A percentile compares a stretch with the other conserved stretches of the same genome.
phyloP scores from a whole-genome alignment of 2,888 invertebrate species.

The Amblyteles armatorius region DNA sequence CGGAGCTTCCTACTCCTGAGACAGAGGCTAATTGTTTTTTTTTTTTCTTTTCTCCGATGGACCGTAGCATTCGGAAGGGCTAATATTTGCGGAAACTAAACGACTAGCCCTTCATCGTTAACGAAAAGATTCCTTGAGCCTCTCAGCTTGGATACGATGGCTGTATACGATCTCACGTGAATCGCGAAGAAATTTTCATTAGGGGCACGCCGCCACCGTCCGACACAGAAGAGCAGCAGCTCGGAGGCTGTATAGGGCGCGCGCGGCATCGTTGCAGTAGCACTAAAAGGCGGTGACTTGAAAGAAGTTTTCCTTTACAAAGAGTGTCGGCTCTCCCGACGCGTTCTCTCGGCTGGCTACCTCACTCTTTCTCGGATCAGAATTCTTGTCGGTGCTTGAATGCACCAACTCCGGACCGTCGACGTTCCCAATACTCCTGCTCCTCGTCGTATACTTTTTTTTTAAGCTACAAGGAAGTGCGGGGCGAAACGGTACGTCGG shows the following conservation, averaged over 20 bases:
- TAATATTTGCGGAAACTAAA: conserved; percentile 54
- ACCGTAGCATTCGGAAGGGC: conserved; percentile 5
- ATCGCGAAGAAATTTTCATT: conserved; percentile 64
- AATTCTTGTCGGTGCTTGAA: conserved; percentile 77
- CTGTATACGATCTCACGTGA: conserved; percentile 22
- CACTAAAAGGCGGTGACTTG: conserved; percentile 82
- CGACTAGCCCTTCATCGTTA: conserved; percentile 28
- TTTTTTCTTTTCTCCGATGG: background rate
- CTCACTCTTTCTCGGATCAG: conserved; percentile 38
- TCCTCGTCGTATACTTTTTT: conserved; percentile 62
- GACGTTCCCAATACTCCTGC: conserved; percentile 36
- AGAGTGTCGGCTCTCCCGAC: conserved; percentile 78
- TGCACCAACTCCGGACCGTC: conserved; percentile 53
- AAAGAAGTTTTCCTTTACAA: conserved; percentile 82
- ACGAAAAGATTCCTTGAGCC: conserved; percentile 14
- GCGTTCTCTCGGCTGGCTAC: conserved; percentile 47
- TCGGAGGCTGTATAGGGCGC: conserved; percentile 39
- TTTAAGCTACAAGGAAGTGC: conserved; percentile 36
- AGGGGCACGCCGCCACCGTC: conserved; percentile 33
- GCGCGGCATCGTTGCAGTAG: conserved; percentile 66
- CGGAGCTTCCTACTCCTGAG: background rate
- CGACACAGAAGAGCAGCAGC: conserved; percentile 26
- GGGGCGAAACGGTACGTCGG: background rate
- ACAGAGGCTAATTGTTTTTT: conserved; percentile 22
- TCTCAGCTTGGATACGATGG: background rate